Conservation (phyloP, 2,797 vertebrate species). For the Sebastes hubbsi region DNA sequence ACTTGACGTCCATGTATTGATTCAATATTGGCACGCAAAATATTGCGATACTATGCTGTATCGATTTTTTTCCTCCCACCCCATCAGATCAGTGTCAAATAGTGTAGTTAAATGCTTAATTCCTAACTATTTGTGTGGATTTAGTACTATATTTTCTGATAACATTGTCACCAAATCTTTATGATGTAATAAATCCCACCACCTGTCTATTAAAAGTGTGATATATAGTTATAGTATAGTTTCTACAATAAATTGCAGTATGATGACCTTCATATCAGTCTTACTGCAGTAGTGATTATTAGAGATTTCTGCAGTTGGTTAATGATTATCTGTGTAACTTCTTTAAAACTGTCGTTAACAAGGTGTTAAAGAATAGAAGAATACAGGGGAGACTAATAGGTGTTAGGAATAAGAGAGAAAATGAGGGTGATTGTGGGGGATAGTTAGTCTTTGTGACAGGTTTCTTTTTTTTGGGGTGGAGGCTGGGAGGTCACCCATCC, state of each 20-base stretch:
- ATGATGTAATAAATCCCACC: background rate
- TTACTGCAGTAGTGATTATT: background rate
- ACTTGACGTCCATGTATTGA: too few species aligned
- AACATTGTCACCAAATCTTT: background rate
- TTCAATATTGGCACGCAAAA: too few species aligned
- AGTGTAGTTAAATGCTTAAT: background rate
- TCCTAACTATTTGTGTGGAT: background rate
- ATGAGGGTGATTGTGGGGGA: constrained; percentile 7
- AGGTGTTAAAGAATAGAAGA: background rate
- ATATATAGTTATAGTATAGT: background rate
- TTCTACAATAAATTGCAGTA: background rate
- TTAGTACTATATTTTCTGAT: background rate
- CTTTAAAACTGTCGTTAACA: background rate
- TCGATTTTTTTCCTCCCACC: too few species aligned
- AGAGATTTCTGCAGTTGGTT: background rate
- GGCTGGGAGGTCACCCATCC: constrained; percentile 68
- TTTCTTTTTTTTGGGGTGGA: constrained; percentile 30
- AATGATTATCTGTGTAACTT: background rate
- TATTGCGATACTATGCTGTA: too few species aligned
- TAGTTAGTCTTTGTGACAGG: constrained; percentile 46
- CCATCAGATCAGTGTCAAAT: background rate
- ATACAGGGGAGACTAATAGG: background rate
- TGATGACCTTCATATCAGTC: background rate
- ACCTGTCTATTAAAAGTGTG: background rate
- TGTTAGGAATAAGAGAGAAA: background rate